Base-by-base conservation (phyloP, 2,797 vertebrate genomes). In the Mastacembelus armatus region DNA sequence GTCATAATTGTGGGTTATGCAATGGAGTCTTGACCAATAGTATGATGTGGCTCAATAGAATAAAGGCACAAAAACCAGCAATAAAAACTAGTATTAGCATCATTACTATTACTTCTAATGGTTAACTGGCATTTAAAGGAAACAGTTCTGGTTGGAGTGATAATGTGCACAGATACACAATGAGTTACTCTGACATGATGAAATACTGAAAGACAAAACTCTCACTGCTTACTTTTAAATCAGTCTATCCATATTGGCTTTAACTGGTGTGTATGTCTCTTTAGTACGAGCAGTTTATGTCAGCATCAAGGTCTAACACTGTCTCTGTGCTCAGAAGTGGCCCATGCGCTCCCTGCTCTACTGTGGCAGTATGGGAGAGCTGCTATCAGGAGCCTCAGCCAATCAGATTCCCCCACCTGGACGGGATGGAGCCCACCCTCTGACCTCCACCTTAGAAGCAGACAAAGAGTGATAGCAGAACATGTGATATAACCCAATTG, bases 291-390 rank as follows among this genome's bases (percentile, higher is more conserved):
- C n/a, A n/a, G n/a, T n/a, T n/a, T n/a, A n/a, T n/a, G n/a, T n/a
- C n/a, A n/a, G n/a, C n/a, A n/a, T n/a, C n/a, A n/a, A n/a, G n/a
- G 10, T 32, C 8, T 5, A 38, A 15, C 16, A 15, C 27, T 26
- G 18, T 43, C 5, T 77, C 27, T 18, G 71, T 73, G 85, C 85
- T 11, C 89, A 96, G 95, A 96, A 96, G 74, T 96, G 95, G 95
- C 95, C 94, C 0, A 96, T 96, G 96, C 89, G 94, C 24, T 95
- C 95, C 18, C 84, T 92, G 67, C 95, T 96, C 57, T 97, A 95
- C 27, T 93, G 92, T 12, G 93, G 95, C 77, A 91, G 88, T 8
- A 74, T 95, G 57, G 93, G 90, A 24, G 88, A 81, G 5, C 80
- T 91, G 29, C 55, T 87, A 5, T 77, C 92, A 1, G 85, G 78